Evolutionary conservation across 2,113 vertebrate genomes (phyloP), one percentile per base, ranked within the genome.

Genomic region (Psilopsiagon aymara): DNA sequence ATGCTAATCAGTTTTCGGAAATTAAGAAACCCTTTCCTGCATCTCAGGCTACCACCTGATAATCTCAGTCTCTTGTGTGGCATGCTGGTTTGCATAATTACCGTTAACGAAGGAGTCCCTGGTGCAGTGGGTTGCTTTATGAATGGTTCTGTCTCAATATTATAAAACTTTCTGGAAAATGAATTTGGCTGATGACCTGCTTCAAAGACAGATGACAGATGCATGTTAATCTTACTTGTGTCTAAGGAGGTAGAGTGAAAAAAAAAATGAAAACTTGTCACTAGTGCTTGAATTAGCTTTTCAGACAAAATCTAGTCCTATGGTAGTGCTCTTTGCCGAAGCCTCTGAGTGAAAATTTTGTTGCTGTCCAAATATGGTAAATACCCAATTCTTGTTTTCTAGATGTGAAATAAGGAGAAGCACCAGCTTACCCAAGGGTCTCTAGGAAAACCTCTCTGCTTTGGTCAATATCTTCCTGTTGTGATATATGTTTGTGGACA

Each of bases 1-100:
- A 88, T 69, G 37, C 17, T 94, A 89, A 76, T 89, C 44, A 70
- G 33, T 52, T 85, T 93, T 89, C 46, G 81, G 55, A 87, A 95
- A 78, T 69, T 43, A 93, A 91, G 23, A 60, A 71, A 77, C 31
- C 74, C 68, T 73, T 87, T 41, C 37, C 71, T 82, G 37, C 49
- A 73, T 82, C 44, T 10, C 67, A 87, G 87, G 10, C 49, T 86
- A 70, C 73, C 55, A 93, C 53, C 43, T 78, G 23, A 53, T 81
- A 94, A 63, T 95, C 35, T 82, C 53, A 74, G 41, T 67, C 67
- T 94, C 47, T 74, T 77, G 43, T 29, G 55, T 55, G 43, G 79
- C 44, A 64, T 6, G 11, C 20, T 90, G 62, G 29, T 57, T 86
- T 92, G 60, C 66, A 68, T 96, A 96, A 94, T 88, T 82, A 49